These are phyloP conservation scores for Aptenodytes patagonicus DNA, from an alignment of 2,113 vertebrate species.

Conservation along the genomic window DNA sequence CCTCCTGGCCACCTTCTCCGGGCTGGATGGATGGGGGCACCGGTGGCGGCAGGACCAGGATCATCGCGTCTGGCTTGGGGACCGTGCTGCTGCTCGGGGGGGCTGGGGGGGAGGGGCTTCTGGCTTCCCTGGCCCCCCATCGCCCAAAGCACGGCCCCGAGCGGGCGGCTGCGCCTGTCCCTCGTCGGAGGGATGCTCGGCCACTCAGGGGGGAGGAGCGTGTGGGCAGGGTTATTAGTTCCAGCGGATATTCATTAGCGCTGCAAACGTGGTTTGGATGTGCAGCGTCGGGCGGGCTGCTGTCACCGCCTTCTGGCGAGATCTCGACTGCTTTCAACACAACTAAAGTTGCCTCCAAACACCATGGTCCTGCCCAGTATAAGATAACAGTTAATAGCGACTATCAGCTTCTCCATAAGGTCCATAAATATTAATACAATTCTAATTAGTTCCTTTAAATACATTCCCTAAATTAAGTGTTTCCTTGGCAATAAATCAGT, in stretches of 20 bases:
- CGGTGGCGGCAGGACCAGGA: no score
- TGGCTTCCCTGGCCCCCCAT: no score
- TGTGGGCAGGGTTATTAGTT: not conserved
- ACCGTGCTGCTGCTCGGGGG: no score
- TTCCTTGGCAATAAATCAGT: conserved; percentile 27
- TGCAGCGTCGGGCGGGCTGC: not conserved
- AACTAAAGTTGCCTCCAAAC: conserved; percentile 60
- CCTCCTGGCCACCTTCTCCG: rapidly evolving
- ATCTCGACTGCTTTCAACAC: not conserved
- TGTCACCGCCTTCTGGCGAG: not conserved
- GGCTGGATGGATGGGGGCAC: not conserved
- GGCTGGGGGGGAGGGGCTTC: no score
- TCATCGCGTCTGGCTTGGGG: no score
- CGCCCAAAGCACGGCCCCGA: not conserved
- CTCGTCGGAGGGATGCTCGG: rapidly evolving
- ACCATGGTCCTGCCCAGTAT: conserved; percentile 41
- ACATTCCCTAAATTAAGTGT: conserved; percentile 32
- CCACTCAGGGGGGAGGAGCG: rapidly evolving
- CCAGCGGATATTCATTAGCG: not conserved
- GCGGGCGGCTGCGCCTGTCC: rapidly evolving
- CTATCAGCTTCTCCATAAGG: conserved; percentile 64
- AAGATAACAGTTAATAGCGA: conserved; percentile 70
- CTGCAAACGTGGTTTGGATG: not conserved
- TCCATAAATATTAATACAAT: conserved; percentile 77
- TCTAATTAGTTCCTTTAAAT: conserved; percentile 75